Conservation (phyloP, 2,113 vertebrate species). For the Saguinus imperator region DNA sequence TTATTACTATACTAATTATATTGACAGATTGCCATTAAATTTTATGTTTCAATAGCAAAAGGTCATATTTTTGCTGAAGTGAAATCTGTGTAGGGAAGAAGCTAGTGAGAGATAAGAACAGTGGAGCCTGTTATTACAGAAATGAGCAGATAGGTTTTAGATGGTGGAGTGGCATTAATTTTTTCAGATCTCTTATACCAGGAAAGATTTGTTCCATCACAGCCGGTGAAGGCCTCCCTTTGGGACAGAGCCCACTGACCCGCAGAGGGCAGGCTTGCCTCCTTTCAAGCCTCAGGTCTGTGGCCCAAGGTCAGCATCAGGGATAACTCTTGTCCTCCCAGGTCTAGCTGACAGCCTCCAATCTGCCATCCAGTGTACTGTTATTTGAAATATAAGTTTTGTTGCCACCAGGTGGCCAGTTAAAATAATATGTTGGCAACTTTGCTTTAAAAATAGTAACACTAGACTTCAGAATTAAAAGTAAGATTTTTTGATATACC, state of each 20-base stretch:
- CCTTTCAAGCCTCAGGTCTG: background rate
- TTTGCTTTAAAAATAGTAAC: slow-evolving; percentile 18
- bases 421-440: background rate
- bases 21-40: background rate
- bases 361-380: background rate
- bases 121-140: background rate
- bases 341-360: rapidly evolving
- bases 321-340: rapidly evolving
- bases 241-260: background rate
- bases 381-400: background rate
- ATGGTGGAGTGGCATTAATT: background rate
- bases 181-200: background rate
- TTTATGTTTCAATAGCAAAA: background rate
- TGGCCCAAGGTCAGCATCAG: background rate
- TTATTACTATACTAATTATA: slow-evolving; percentile 3
- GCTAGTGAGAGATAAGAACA: background rate
- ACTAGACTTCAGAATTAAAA: slow-evolving; percentile 15
- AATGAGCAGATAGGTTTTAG: background rate
- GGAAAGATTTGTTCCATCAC: background rate
- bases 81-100: background rate
- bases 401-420: slow-evolving; percentile 54
- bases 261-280: background rate
- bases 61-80: background rate
- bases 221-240: background rate
- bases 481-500: background rate